Evolutionary conservation across 2,797 vertebrate species (phyloP).

Genomic region (Petrocephalus schoutedeni): DNA sequence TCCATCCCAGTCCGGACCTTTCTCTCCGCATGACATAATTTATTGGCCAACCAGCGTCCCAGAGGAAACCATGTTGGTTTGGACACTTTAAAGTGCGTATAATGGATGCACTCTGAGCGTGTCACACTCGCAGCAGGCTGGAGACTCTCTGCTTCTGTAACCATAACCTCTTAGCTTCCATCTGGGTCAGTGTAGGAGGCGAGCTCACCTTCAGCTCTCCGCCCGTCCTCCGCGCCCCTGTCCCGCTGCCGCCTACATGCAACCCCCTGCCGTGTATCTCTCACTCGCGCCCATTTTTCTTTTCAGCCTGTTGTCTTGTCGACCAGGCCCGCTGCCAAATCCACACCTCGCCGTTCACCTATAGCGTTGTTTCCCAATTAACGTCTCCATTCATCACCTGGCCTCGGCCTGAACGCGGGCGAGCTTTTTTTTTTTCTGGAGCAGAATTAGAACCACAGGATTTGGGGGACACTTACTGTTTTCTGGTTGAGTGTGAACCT

Average conservation of each 20-base stretch:
- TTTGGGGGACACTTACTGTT: slow-evolving; percentile 30
- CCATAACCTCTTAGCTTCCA: slow-evolving; percentile 10
- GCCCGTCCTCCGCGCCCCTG: slow-evolving; percentile 44
- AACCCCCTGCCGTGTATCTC: slow-evolving; percentile 36
- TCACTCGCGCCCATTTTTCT: slow-evolving; percentile 51
- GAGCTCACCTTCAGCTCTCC: slow-evolving; percentile 46
- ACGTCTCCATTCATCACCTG: slow-evolving; percentile 52
- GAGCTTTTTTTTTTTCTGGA: slow-evolving; percentile 22
- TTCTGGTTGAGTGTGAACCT: slow-evolving; percentile 6
- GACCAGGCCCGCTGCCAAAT: slow-evolving; percentile 39
- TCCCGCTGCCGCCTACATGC: slow-evolving; percentile 19
- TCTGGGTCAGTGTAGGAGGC: background rate
- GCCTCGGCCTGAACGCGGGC: slow-evolving; percentile 45
- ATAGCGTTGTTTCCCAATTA: slow-evolving; percentile 50
- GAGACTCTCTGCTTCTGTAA: background rate
- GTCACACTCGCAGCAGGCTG: background rate
- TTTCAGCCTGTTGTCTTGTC: slow-evolving; percentile 37
- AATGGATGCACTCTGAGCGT: background rate
- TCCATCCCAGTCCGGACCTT: background rate
- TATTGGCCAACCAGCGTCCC: background rate
- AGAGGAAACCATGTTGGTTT: background rate
- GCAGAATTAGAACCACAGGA: slow-evolving; percentile 27
- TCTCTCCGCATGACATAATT: background rate
- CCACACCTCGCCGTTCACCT: slow-evolving; percentile 48
- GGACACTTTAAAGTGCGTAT: background rate